These are phyloP conservation scores for Chloebia gouldiae DNA, from an alignment of 2,113 vertebrate species.

Conservation along the genomic window DNA sequence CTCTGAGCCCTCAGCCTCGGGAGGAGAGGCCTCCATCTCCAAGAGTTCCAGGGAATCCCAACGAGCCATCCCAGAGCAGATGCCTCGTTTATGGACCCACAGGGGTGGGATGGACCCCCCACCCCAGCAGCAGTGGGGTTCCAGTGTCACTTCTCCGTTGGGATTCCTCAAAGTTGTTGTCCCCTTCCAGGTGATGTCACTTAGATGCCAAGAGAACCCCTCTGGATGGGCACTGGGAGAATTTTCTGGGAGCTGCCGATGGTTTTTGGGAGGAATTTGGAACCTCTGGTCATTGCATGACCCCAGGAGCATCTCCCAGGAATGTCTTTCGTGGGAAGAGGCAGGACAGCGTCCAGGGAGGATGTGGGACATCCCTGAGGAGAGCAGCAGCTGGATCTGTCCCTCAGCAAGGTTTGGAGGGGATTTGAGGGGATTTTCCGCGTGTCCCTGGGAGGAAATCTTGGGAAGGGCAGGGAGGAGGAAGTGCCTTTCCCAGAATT, in stretches of 20 bases:
- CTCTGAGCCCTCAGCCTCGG: rapidly evolving
- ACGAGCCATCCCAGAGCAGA: background rate
- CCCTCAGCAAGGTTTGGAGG: background rate
- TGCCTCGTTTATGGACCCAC: rapidly evolving
- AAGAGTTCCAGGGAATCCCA: too few species aligned
- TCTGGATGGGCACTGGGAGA: background rate
- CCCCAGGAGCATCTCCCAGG: background rate
- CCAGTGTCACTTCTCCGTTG: rapidly evolving
- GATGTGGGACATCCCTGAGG: background rate
- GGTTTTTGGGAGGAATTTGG: background rate
- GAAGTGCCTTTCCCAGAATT: background rate
- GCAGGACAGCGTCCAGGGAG: rapidly evolving
- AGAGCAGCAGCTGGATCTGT: background rate
- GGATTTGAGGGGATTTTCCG: rapidly evolving
- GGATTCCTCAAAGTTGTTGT: background rate
- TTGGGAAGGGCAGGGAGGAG: background rate
- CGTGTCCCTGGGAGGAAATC: background rate
- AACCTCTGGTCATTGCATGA: rapidly evolving
- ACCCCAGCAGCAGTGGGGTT: rapidly evolving
- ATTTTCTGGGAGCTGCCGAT: rapidly evolving
- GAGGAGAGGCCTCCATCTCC: background rate
- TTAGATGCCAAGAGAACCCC: background rate
- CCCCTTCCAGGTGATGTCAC: background rate
- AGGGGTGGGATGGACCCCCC: rapidly evolving
- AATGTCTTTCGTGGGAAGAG: background rate